These are phyloP conservation scores for Tinamus major DNA, from an alignment of 2,797 vertebrate genomes.

Conservation along the genomic window DNA sequence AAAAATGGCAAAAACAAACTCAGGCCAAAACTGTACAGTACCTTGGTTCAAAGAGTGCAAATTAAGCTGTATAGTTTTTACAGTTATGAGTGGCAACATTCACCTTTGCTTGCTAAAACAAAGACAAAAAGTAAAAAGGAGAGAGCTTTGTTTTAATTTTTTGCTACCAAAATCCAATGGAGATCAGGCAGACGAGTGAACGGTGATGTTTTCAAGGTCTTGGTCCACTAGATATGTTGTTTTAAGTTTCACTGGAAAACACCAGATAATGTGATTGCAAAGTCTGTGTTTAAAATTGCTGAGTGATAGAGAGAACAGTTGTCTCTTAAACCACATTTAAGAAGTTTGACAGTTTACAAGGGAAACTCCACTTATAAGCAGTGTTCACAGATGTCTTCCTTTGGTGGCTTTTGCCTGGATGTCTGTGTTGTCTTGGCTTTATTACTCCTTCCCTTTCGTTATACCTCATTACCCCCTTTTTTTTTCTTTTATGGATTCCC, in stretches of 20 bases:
- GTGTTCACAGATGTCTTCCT: conserved; percentile 40
- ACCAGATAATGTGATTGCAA: conserved; percentile 65
- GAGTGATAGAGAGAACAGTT: conserved; percentile 40
- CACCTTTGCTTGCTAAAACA: not conserved
- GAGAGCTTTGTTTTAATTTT: conserved; percentile 43
- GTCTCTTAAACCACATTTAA: not conserved
- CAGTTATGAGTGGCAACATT: not conserved
- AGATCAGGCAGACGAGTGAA: conserved; percentile 50
- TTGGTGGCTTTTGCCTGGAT: not conserved
- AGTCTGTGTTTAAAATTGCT: conserved; percentile 48
- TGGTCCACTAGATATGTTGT: conserved; percentile 40
- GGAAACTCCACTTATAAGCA: not conserved
- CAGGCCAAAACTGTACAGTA: conserved; percentile 38
- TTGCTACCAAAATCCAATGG: conserved; percentile 52
- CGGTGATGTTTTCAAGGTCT: conserved; percentile 44
- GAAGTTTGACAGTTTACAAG: not conserved
- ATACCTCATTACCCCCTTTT: not conserved
- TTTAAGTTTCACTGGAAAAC: conserved; percentile 60
- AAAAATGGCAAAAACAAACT: conserved; percentile 70
- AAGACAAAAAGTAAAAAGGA: conserved; percentile 17
- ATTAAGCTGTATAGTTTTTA: conserved; percentile 36
- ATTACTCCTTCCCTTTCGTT: conserved; percentile 40
- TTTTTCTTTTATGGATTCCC: not conserved
- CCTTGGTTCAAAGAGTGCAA: conserved; percentile 54
- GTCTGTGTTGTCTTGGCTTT: not conserved